A percentile compares a stretch with the other conserved stretches of the same genome.
Evolutionary conservation across 2,888 invertebrate species (phyloP).

Genomic region (Tholera decimalis): DNA sequence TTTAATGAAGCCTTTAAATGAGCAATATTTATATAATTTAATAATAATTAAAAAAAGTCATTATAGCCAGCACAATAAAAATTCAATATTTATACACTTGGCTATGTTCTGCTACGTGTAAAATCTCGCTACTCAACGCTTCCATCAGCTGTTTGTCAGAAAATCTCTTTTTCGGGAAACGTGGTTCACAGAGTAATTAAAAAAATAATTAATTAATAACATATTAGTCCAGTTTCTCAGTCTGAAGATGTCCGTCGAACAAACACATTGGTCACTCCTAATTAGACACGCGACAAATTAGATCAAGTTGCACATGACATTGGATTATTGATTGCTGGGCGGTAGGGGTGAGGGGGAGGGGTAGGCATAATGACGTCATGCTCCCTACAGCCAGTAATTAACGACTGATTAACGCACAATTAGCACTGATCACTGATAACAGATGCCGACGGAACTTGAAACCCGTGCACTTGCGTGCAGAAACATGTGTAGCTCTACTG

Average conservation of each 20-base stretch:
- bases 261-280: conserved; percentile 43
- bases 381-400: conserved; percentile 76
- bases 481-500: neutral
- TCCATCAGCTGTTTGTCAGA: neutral
- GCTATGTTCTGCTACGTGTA: no score
- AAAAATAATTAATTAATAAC: neutral
- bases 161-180: no score
- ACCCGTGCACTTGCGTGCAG: conserved; percentile 27
- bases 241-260: conserved; percentile 14
- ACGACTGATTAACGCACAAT: conserved; percentile 84
- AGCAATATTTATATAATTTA: no score
- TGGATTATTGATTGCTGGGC: conserved; percentile 69
- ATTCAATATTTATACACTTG: no score
- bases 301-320: conserved; percentile 73
- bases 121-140: neutral
- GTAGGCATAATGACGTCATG: conserved; percentile 77
- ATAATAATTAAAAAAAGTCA: no score
- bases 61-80: no score
- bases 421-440: conserved; percentile 81
- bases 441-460: conserved; percentile 67
- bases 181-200: no score
- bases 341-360: conserved; percentile 23
- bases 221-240: neutral
- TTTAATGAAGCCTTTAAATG: no score
- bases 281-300: conserved; percentile 74